Evolutionary conservation across 2,797 vertebrate genomes (phyloP).

Genomic region (Peromyscus nudipes): DNA sequence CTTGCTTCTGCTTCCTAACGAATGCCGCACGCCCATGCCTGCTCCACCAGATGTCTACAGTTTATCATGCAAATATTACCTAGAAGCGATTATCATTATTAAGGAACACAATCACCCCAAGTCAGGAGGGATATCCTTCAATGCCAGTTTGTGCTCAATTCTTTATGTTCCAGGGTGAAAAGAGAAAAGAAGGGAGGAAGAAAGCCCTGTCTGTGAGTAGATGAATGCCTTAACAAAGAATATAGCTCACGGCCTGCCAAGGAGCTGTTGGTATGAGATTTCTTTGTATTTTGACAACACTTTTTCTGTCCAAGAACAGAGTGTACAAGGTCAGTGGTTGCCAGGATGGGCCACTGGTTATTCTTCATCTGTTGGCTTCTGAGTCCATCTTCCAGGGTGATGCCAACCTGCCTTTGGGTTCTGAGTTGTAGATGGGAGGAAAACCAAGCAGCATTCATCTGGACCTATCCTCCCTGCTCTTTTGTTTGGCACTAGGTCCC

Average conservation of each 20-base stretch:
- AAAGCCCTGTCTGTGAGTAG: not conserved
- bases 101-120: conserved; percentile 70
- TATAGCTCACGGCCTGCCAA: not conserved
- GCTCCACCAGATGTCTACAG: conserved; percentile 45
- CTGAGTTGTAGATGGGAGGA: not conserved
- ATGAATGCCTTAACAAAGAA: not conserved
- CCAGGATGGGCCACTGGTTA: not conserved
- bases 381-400: not conserved
- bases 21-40: conserved; percentile 36
- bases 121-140: conserved; percentile 70
- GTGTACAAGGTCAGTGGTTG: not conserved
- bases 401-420: not conserved
- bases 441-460: not conserved
- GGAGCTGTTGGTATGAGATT: not conserved
- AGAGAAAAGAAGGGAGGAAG: not conserved
- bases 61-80: conserved; percentile 76
- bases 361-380: not conserved
- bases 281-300: conserved; percentile 39
- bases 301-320: not conserved
- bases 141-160: conserved; percentile 68
- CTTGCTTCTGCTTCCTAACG: conserved; percentile 72
- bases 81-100: conserved; percentile 55
- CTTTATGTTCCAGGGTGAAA: conserved; percentile 67
- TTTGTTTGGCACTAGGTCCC: not conserved
- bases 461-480: conserved; percentile 18